Base-by-base conservation (phyloP, 1,140 invertebrate genomes). In the Macrobrachium nipponense region DNA sequence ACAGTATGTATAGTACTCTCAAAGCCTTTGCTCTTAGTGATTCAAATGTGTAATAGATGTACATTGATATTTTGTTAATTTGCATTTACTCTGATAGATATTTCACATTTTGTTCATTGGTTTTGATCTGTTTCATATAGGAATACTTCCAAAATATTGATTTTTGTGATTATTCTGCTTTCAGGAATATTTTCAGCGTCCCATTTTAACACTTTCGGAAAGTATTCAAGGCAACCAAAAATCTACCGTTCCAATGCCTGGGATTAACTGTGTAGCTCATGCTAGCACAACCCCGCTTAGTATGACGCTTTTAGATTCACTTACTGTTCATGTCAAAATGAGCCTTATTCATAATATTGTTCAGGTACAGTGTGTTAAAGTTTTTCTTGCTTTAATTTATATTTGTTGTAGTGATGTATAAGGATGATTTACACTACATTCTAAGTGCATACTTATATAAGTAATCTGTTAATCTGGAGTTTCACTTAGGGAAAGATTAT, bases 281-380 rank as follows among this genome's bases (percentile, higher is more conserved):
- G 93, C 93, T 10, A 95, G 96, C 12, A 97, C 95, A 0, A 94
- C 95, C 18, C 98, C 98, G 0, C 92, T 99, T 17, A 96, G 96
- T 0, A 98, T 99, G 95, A 96, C 95, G 44, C 94, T 98, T 23
- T 91, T 99, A 5, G 98, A 99, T 90, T 98, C 97, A n/a, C 91
- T 99, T 18, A 98, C 98, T 0, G 96, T 98, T 15, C 97, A 99
- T 91, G 97, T 97, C 0, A 99, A 99, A 91, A 99, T 99, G 98
- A 98, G 96, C 87, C 91, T 99, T n/a, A 98, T 99, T 82, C 97
- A 99, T 90, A 96, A 95, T 75, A 98, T 95, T 75, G 60, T 23
- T n/a, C 84, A 86, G 84, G 84, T 86, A 62, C 18, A 44, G 11
- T 27, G 43, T 20, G 20, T 59, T n/a, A 20, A 12, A 51, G 10